Conservation (phyloP, 2,113 vertebrate species). For the Henicopernis longicauda region DNA sequence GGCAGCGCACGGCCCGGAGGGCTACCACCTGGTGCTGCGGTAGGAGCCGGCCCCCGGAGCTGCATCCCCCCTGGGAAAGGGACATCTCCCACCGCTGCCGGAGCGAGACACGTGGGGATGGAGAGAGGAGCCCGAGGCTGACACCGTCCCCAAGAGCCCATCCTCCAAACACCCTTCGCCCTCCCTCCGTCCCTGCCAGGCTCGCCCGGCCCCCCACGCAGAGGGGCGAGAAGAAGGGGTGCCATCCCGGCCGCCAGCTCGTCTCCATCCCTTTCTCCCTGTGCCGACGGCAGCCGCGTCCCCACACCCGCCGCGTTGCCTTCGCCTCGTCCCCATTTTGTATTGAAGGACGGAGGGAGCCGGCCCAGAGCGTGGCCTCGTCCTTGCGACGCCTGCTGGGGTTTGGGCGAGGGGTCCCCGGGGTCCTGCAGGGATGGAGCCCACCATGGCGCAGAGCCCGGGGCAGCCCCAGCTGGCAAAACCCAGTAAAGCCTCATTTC, state of each 20-base stretch:
- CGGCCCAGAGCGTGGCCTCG: background rate
- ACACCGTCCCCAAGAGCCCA: background rate
- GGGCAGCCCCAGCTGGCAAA: background rate
- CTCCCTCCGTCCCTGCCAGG: no score
- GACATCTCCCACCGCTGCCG: background rate
- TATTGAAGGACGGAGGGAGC: background rate
- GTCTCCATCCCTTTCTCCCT: background rate
- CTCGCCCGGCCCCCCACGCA: background rate
- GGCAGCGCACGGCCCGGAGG: constrained; percentile 43
- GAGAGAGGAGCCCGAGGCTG: background rate
- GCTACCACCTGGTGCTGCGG: constrained; percentile 48
- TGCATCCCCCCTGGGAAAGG: background rate
- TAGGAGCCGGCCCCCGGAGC: background rate
- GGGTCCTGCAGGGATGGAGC: background rate
- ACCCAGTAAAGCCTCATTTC: background rate
- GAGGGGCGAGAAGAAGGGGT: background rate
- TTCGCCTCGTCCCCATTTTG: accelerated
- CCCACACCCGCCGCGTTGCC: accelerated
- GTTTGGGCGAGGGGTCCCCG: background rate
- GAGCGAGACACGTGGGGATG: background rate
- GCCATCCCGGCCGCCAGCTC: background rate
- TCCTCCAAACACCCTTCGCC: background rate
- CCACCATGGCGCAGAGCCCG: background rate
- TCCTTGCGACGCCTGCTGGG: background rate
- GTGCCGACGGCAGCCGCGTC: accelerated